Evolutionary conservation across 2,113 vertebrate genomes (phyloP).

Genomic region (Oryzias woworae): DNA sequence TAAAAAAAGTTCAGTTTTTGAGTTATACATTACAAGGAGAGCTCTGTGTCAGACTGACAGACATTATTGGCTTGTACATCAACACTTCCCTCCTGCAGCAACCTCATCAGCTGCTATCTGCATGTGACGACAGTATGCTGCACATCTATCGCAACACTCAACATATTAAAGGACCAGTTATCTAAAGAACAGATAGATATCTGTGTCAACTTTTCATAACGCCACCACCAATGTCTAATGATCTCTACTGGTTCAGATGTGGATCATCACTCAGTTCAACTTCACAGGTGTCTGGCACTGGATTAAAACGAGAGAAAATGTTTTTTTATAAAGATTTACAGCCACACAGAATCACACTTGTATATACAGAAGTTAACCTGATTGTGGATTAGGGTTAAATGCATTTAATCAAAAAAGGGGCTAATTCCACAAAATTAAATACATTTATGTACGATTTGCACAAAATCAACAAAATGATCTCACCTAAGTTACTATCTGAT

Average conservation of each 20-base stretch:
- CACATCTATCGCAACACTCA: constrained; percentile 31
- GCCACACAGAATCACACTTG: too few relatives aligned
- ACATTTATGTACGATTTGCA: too few relatives aligned
- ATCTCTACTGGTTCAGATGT: too few relatives aligned
- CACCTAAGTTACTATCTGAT: too few relatives aligned
- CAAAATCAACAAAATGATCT: too few relatives aligned
- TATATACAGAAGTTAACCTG: too few relatives aligned
- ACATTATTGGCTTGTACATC: constrained; percentile 40
- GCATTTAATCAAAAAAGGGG: too few relatives aligned
- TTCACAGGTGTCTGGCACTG: too few relatives aligned
- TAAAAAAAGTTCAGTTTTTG: background rate
- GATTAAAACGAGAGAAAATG: too few relatives aligned
- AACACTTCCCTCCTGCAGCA: constrained; percentile 20
- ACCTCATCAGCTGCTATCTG: constrained; percentile 23
- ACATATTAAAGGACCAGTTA: background rate
- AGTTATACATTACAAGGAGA: background rate
- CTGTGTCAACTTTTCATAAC: constrained; percentile 7
- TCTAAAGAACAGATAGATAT: constrained; percentile 28
- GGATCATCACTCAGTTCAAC: background rate
- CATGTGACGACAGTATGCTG: constrained; percentile 33
- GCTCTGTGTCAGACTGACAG: constrained; percentile 18
- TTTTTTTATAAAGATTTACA: too few relatives aligned
- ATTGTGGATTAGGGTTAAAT: too few relatives aligned
- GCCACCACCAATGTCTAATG: background rate
- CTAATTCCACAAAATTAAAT: too few relatives aligned